Evolutionary conservation across 2,113 vertebrate species (phyloP).

Genomic region (Calypte anna): DNA sequence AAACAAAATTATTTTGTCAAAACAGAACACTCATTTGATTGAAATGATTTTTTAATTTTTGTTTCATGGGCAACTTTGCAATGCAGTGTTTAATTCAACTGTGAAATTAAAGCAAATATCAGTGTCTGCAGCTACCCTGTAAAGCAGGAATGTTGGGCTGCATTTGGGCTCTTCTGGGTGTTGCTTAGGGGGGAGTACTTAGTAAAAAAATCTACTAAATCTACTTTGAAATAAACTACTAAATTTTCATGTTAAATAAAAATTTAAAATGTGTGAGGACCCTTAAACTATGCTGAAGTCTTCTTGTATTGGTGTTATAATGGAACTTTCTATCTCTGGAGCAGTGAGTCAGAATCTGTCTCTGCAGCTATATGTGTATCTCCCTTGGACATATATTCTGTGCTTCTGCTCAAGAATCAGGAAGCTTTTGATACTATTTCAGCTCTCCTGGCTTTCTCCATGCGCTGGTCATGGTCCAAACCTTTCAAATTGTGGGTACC

Average conservation of each 20-base stretch:
- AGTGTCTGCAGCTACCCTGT: background rate
- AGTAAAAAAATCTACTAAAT: background rate
- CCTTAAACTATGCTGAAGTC: background rate
- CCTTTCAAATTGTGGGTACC: background rate
- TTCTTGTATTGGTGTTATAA: background rate
- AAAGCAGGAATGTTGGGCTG: background rate
- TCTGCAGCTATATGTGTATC: background rate
- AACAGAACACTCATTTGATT: slow-evolving; percentile 45
- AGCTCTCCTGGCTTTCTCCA: background rate
- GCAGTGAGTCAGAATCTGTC: background rate
- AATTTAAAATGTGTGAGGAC: background rate
- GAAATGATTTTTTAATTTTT: slow-evolving; percentile 43
- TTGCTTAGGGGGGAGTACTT: background rate
- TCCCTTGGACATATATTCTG: background rate
- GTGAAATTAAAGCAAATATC: slow-evolving; percentile 32
- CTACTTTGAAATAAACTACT: background rate
- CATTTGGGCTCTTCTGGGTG: background rate
- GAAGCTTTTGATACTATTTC: background rate
- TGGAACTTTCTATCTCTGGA: background rate
- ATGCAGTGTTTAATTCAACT: slow-evolving; percentile 31
- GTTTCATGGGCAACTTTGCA: slow-evolving; percentile 38
- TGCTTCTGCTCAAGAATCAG: background rate
- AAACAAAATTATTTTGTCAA: slow-evolving; percentile 70
- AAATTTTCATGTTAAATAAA: background rate
- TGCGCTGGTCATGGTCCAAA: background rate